These are phyloP conservation scores for Seladonia tumulorum DNA, from an alignment of 2,888 invertebrate species.

Conservation along the genomic window DNA sequence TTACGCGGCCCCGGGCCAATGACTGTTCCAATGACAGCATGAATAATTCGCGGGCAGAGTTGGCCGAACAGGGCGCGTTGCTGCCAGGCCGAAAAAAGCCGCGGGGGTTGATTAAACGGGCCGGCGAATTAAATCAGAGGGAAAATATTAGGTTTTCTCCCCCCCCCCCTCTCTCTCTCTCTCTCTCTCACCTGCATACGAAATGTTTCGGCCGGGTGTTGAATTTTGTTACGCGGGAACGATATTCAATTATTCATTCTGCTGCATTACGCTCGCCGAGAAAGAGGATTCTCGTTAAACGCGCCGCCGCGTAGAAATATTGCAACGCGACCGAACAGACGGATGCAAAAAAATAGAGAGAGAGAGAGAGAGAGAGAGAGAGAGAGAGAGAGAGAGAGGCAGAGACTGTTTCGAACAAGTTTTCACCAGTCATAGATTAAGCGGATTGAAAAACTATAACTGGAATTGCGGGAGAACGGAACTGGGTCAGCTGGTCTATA, in stretches of 20 bases:
- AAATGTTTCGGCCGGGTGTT: not conserved
- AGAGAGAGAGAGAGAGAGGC: not conserved
- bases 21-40: conserved; percentile 46
- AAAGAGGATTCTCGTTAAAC: conserved; percentile 8
- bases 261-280: not conserved
- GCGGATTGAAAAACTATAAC: not conserved
- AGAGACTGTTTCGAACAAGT: not conserved
- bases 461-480: not conserved
- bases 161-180: not conserved
- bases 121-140: conserved; percentile 4
- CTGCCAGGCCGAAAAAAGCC: not conserved
- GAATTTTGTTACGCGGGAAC: not conserved
- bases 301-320: not conserved
- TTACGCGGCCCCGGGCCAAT: conserved; percentile 31
- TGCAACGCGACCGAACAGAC: not conserved
- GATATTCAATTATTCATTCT: conserved; percentile 7
- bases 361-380: not conserved
- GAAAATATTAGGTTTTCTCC: not conserved
- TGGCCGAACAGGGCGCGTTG: not conserved
- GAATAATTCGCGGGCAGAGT: conserved; percentile 12
- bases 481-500: not conserved
- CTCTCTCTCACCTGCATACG: conserved; percentile 2
- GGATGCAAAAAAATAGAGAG: not conserved
- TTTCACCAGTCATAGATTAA: not conserved
- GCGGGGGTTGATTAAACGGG: conserved; percentile 22